Percentiles rank a stretch among this genome's conserved stretches.
phyloP scores from a whole-genome alignment of 2,113 vertebrate species.

The Zosterops borbonicus region DNA sequence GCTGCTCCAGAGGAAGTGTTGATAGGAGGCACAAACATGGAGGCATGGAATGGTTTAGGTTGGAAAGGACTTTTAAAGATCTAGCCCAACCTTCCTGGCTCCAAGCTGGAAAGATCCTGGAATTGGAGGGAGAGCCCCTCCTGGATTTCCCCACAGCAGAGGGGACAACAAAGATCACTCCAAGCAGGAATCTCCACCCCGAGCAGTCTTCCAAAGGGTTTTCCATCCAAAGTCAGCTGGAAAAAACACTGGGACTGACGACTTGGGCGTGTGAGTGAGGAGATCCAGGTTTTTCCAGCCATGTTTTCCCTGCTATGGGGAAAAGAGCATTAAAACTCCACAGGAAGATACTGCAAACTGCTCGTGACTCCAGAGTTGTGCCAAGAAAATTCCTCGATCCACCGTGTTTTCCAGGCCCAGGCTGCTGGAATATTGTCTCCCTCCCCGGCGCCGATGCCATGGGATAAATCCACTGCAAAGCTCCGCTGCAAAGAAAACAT shows the following conservation, averaged over 20 bases:
- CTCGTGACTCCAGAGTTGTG: accelerated
- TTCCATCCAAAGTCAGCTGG: background rate
- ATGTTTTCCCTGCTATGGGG: background rate
- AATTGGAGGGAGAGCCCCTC: background rate
- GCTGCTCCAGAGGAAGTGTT: background rate
- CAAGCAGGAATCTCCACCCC: background rate
- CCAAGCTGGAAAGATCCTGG: background rate
- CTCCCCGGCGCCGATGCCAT: background rate
- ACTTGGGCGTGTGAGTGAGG: accelerated
- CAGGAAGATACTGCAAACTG: accelerated
- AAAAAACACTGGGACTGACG: background rate
- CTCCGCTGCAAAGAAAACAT: background rate
- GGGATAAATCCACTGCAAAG: background rate
- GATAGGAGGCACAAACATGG: background rate
- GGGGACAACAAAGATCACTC: background rate
- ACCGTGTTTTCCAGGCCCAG: background rate
- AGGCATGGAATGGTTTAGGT: background rate
- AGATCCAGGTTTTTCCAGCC: background rate
- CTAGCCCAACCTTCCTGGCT: accelerated
- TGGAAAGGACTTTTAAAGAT: background rate
- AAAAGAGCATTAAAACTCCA: background rate
- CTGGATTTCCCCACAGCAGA: accelerated
- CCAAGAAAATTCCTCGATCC: background rate
- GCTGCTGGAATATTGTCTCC: background rate
- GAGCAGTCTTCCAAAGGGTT: background rate